Evolutionary conservation across 1,140 invertebrate species (phyloP).

Genomic region (Macrotrachela quadricornifera): DNA sequence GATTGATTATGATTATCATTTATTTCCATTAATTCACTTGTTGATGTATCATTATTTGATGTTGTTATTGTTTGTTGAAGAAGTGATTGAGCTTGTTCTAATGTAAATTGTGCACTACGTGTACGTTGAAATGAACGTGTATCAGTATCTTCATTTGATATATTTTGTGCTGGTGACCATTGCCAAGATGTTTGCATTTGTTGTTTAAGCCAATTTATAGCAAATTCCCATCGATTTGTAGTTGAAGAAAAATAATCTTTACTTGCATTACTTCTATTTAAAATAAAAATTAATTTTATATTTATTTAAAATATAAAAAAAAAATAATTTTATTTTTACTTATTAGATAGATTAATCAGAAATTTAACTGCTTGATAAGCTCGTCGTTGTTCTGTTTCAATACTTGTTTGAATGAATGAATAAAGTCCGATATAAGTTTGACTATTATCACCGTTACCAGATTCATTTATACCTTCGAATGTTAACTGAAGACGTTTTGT

Average conservation of each 20-base stretch:
- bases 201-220: conserved; percentile 34
- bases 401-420: conserved; percentile 13
- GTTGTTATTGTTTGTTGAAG: too few relatives aligned
- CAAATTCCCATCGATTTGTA: conserved; percentile 34
- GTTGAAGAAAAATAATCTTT: conserved; percentile 32
- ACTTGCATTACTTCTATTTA: conserved; percentile 1
- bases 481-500: conserved; percentile 23
- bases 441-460: conserved; percentile 5
- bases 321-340: too few relatives aligned
- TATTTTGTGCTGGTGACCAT: conserved; percentile 13
- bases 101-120: conserved; percentile 26
- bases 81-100: too few relatives aligned
- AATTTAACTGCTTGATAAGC: conserved; percentile 36
- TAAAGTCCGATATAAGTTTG: not conserved
- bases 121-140: conserved; percentile 34
- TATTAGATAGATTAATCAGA: conserved; percentile 27
- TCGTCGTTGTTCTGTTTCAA: conserved; percentile 26
- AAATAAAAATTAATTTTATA: too few relatives aligned
- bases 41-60: too few relatives aligned
- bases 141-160: conserved; percentile 34
- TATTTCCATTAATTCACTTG: too few relatives aligned
- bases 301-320: too few relatives aligned
- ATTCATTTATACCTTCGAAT: conserved; percentile 25
- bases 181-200: conserved; percentile 15
- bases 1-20: too few relatives aligned